Evolutionary conservation across 2,888 invertebrate genomes (phyloP).

Genomic region (Pelosia muscerda): DNA sequence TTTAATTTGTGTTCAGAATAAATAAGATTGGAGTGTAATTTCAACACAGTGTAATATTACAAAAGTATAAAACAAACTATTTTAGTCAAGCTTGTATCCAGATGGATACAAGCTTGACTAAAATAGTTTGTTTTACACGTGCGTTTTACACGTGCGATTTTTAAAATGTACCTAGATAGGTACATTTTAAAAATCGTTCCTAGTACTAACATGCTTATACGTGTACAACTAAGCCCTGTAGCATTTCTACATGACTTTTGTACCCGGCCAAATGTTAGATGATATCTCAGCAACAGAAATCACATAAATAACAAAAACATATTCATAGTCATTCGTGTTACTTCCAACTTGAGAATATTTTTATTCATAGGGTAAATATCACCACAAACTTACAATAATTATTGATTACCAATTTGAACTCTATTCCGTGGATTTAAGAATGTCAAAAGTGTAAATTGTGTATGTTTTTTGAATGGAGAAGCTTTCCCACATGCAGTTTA

Average conservation of each 20-base stretch:
- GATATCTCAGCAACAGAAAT: conserved; percentile 9
- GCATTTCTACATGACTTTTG: neutral
- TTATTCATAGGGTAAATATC: conserved; percentile 19
- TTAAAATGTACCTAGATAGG: too few species aligned
- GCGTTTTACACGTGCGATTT: too few species aligned
- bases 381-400: neutral
- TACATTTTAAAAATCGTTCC: neutral
- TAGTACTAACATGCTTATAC: neutral
- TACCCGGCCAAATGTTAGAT: conserved; percentile 8
- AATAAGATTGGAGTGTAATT: too few species aligned
- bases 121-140: too few species aligned
- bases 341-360: conserved; percentile 16
- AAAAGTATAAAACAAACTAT: neutral
- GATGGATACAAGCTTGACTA: too few species aligned
- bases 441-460: neutral
- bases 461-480: neutral
- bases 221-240: neutral
- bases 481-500: neutral
- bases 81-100: neutral
- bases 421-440: neutral
- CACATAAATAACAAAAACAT: conserved; percentile 34
- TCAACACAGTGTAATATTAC: too few species aligned
- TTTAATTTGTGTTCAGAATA: too few species aligned
- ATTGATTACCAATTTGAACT: neutral
- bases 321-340: conserved; percentile 28